Conservation (phyloP, 2,797 vertebrate genomes). For the Chelonia mydas region DNA sequence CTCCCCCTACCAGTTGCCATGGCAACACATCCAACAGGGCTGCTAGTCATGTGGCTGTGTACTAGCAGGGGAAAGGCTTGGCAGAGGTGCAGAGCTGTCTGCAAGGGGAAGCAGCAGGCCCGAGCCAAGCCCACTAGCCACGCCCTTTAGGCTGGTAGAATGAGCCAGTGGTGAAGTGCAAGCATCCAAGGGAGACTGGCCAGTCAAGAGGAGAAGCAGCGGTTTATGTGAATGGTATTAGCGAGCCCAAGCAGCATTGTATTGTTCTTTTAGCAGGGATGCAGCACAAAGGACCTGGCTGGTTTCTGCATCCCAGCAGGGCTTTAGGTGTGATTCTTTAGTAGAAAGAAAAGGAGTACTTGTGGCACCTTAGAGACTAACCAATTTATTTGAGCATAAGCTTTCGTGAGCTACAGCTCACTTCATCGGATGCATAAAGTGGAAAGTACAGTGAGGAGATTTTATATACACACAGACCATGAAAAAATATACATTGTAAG, state of each 20-base stretch:
- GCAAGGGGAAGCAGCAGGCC: fast-evolving
- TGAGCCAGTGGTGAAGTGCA: background rate
- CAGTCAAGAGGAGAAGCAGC: background rate
- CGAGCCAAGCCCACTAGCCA: background rate
- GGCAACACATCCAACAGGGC: slow-evolving; percentile 37
- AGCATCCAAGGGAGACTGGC: background rate
- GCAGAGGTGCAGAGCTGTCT: background rate
- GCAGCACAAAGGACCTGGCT: background rate
- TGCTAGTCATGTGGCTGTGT: fast-evolving
- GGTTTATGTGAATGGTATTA: background rate
- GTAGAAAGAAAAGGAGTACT: background rate
- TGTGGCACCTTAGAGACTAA: too few species aligned
- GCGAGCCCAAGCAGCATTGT: fast-evolving
- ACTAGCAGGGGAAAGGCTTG: background rate
- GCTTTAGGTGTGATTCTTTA: background rate
- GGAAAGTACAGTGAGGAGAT: too few species aligned
- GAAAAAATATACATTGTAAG: too few species aligned
- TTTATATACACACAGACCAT: too few species aligned
- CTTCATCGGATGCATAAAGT: too few species aligned
- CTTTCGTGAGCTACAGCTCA: too few species aligned
- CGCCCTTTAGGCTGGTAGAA: background rate
- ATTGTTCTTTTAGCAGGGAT: background rate
- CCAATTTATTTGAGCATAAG: too few species aligned
- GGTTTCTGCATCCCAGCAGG: background rate
- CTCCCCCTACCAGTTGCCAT: slow-evolving; percentile 56